Conservation (phyloP, 2,888 invertebrate species). For the Standfussiana lucernea region DNA sequence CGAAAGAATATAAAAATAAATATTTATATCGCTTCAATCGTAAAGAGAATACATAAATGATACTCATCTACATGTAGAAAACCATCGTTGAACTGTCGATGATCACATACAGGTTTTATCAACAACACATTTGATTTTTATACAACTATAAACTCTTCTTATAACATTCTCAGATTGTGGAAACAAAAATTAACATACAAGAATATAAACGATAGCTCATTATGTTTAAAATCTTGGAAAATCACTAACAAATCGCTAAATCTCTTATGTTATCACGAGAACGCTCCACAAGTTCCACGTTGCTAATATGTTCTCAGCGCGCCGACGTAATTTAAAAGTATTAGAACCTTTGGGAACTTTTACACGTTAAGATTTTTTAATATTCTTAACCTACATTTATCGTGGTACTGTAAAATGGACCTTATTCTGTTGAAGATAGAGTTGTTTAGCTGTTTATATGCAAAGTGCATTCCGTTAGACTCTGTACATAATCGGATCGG, state of each 20-base stretch:
- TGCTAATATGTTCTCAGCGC: conserved; percentile 63
- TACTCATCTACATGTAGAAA: conserved; percentile 9
- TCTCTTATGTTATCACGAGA: conserved; percentile 32
- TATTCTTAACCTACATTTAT: conserved; percentile 67
- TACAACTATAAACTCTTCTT: conserved; percentile 28
- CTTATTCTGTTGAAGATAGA: conserved; percentile 23
- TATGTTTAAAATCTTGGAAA: conserved; percentile 2
- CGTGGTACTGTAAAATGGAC: conserved; percentile 28
- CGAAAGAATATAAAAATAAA: conserved; percentile 20
- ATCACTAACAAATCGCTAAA: conserved; percentile 36
- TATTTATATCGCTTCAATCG: conserved; percentile 16
- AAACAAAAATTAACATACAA: conserved; percentile 39
- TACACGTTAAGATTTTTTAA: conserved; percentile 69
- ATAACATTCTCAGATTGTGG: conserved; percentile 29
- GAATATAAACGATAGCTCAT: conserved; percentile 21
- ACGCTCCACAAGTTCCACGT: conserved; percentile 58
- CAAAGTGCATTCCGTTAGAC: conserved; percentile 75
- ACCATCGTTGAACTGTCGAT: conserved; percentile 5
- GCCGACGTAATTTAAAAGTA: conserved; percentile 66
- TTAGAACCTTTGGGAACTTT: conserved; percentile 66
- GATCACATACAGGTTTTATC: conserved; percentile 41
- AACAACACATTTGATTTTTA: conserved; percentile 41
- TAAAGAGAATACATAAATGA: conserved; percentile 37
- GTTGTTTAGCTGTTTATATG: conserved; percentile 64
- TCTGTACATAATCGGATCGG: conserved; percentile 77